Percentiles rank a stretch among this genome's conserved stretches.
Conservation (phyloP, 1,140 invertebrate genomes). For the Drosophila lowei region DNA sequence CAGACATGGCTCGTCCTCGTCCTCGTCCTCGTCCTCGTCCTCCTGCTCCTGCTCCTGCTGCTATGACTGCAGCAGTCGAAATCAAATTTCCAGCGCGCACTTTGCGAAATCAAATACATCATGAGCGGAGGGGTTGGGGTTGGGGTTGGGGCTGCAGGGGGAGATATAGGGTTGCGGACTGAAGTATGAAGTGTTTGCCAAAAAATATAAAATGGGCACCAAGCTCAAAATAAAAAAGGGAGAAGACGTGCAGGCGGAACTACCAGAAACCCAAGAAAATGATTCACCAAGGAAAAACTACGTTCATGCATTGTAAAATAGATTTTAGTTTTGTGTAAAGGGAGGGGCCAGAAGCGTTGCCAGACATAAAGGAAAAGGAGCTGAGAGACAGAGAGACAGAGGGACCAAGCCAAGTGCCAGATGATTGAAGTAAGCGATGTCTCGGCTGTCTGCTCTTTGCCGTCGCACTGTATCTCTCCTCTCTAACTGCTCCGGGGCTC, state of each 20-base stretch:
- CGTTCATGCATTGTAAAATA: slow-evolving; percentile 70
- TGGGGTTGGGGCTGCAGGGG: slow-evolving; percentile 1
- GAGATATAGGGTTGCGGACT: slow-evolving; percentile 16
- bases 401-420: slow-evolving; percentile 59
- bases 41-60: not conserved
- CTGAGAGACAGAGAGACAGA: slow-evolving; percentile 15
- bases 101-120: slow-evolving; percentile 76
- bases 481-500: slow-evolving; percentile 21
- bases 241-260: slow-evolving; percentile 44
- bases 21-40: not conserved
- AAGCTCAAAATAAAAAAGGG: slow-evolving; percentile 39
- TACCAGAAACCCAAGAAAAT: slow-evolving; percentile 33
- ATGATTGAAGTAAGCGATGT: slow-evolving; percentile 69
- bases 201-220: slow-evolving; percentile 68
- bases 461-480: slow-evolving; percentile 13
- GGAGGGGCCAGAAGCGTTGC: slow-evolving; percentile 11
- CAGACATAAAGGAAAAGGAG: slow-evolving; percentile 27
- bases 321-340: slow-evolving; percentile 21
- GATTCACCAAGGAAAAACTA: slow-evolving; percentile 55
- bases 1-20: slow-evolving; percentile 12
- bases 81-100: slow-evolving; percentile 77
- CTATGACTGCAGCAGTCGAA: slow-evolving; percentile 40
- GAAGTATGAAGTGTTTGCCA: slow-evolving; percentile 75
- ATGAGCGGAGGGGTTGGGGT: slow-evolving; percentile 13
- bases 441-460: slow-evolving; percentile 32